These are phyloP conservation scores for Fukomys damarensis DNA, from an alignment of 2,113 vertebrate genomes.

Conservation along the genomic window DNA sequence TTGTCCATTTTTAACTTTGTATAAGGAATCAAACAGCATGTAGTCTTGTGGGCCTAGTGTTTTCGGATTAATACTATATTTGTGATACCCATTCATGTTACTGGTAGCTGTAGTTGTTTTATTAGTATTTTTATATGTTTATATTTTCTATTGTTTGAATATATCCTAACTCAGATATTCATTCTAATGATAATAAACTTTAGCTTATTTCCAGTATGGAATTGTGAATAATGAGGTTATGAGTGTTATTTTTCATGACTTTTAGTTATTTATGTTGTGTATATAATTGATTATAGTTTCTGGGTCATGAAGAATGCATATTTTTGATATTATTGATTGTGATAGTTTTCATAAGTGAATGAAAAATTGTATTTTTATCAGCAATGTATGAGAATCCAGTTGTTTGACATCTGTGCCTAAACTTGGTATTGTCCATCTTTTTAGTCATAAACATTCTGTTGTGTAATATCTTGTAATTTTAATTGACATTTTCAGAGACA, in stretches of 20 bases:
- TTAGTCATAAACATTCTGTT: slow-evolving; percentile 45
- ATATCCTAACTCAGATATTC: slow-evolving; percentile 21
- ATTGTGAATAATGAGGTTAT: slow-evolving; percentile 33
- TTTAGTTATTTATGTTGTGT: slow-evolving; percentile 44
- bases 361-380: background rate
- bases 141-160: slow-evolving; percentile 28
- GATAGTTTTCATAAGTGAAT: slow-evolving; percentile 49
- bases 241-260: background rate
- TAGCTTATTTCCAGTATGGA: slow-evolving; percentile 8
- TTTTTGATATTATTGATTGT: slow-evolving; percentile 54
- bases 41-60: background rate
- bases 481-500: slow-evolving; percentile 40
- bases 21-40: slow-evolving; percentile 42
- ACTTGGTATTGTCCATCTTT: slow-evolving; percentile 26
- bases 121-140: slow-evolving; percentile 53
- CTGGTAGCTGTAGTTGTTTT: background rate
- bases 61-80: background rate
- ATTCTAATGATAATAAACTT: slow-evolving; percentile 31
- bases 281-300: slow-evolving; percentile 44
- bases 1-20: slow-evolving; percentile 52
- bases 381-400: slow-evolving; percentile 18
- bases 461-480: slow-evolving; percentile 30
- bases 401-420: slow-evolving; percentile 30
- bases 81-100: slow-evolving; percentile 23
- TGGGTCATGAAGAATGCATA: background rate